These are phyloP conservation scores for Drosophila trapezifrons DNA, from an alignment of 1,140 invertebrate species.

Conservation along the genomic window DNA sequence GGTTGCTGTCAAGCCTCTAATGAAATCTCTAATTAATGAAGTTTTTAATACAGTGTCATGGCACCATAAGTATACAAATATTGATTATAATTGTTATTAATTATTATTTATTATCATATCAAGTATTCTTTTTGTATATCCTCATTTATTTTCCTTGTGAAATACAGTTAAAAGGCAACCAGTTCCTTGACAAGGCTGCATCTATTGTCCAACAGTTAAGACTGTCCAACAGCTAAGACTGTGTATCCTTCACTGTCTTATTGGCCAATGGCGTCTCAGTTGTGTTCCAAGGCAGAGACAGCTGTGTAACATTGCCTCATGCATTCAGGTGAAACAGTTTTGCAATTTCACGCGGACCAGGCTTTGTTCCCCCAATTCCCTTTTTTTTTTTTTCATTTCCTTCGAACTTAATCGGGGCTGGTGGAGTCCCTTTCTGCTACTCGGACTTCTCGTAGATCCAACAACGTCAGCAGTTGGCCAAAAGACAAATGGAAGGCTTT, in stretches of 20 bases:
- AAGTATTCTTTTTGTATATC: too few species aligned
- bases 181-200: background rate
- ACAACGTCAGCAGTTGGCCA: conserved; percentile 56
- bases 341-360: conserved; percentile 75
- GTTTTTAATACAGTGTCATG: too few species aligned
- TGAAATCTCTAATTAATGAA: too few species aligned
- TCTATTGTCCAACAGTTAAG: background rate
- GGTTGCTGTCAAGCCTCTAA: too few species aligned
- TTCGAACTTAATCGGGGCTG: conserved; percentile 25
- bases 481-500: conserved; percentile 71
- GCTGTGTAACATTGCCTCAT: conserved; percentile 45
- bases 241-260: conserved; percentile 14
- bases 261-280: conserved; percentile 9
- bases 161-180: background rate
- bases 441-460: conserved; percentile 7
- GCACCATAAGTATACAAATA: too few species aligned
- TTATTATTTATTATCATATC: too few species aligned
- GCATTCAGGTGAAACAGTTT: conserved; percentile 79
- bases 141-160: too few species aligned
- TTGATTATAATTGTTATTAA: too few species aligned
- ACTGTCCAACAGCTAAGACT: background rate
- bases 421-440: conserved; percentile 12
- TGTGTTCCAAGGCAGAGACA: conserved; percentile 26
- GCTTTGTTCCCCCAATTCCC: conserved; percentile 9
- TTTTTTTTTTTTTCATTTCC: background rate